Percentiles rank a stretch among this genome's conserved stretches.
These are phyloP conservation scores for Triops cancriformis DNA, from an alignment of 1,140 invertebrate genomes.

Conservation along the genomic window DNA sequence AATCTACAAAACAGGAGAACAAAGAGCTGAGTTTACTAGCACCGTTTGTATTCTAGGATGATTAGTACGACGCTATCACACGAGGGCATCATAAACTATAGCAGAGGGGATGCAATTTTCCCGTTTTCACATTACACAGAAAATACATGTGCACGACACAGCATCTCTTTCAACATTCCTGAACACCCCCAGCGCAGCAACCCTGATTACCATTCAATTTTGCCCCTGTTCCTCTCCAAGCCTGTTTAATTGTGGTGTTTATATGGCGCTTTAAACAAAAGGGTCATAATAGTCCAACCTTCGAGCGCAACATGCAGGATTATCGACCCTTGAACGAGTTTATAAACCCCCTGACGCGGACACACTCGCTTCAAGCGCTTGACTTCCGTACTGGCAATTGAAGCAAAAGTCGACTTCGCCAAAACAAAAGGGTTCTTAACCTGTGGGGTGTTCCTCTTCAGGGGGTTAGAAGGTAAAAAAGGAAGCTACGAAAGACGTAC, in stretches of 20 bases:
- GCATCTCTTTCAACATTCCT: too few relatives aligned
- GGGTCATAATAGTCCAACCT: neutral
- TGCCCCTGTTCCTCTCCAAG: neutral
- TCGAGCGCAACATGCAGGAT: constrained; percentile 3
- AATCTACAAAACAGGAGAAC: too few relatives aligned
- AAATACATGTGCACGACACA: too few relatives aligned
- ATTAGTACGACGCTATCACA: too few relatives aligned
- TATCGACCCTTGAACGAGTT: neutral
- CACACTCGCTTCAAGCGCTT: neutral
- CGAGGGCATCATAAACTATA: too few relatives aligned
- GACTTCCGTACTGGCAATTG: neutral
- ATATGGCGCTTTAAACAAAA: neutral
- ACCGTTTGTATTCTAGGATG: too few relatives aligned
- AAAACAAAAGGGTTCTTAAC: neutral
- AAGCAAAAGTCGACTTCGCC: neutral
- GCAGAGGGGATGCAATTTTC: too few relatives aligned
- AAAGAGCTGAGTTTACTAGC: too few relatives aligned
- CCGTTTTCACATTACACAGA: too few relatives aligned
- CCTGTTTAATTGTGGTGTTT: neutral
- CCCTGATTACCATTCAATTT: constrained; percentile 1
- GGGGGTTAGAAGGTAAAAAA: too few relatives aligned
- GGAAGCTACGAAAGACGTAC: too few relatives aligned
- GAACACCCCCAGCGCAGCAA: neutral
- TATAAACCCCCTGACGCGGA: neutral
- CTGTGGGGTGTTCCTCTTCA: too few relatives aligned